Conservation (phyloP, 2,888 invertebrate genomes). For the Folsomia manolachei region DNA sequence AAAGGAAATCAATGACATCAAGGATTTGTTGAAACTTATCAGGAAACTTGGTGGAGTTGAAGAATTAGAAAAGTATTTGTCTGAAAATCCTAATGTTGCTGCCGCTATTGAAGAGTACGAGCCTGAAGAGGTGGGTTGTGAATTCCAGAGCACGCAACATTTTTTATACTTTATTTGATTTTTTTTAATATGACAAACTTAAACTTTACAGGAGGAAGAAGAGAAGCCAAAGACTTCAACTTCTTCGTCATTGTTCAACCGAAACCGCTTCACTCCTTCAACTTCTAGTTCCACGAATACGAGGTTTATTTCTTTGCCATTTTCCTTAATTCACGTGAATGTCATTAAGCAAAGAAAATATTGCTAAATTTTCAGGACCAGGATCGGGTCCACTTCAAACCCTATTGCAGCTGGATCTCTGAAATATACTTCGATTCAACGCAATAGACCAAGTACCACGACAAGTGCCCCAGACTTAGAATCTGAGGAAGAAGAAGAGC, state of each 20-base stretch:
- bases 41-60: constrained; percentile 68
- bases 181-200: background rate
- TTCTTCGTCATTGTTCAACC: constrained; percentile 29
- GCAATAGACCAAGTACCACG: constrained; percentile 31
- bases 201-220: constrained; percentile 20
- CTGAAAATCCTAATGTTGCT: constrained; percentile 49
- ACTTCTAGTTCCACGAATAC: constrained; percentile 18
- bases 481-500: constrained; percentile 25
- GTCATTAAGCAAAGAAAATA: background rate
- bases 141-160: too few relatives aligned
- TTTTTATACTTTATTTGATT: too few relatives aligned
- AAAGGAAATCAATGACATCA: constrained; percentile 48
- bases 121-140: constrained; percentile 11
- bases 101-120: constrained; percentile 37
- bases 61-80: constrained; percentile 65
- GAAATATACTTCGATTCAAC: constrained; percentile 46
- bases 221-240: constrained; percentile 29
- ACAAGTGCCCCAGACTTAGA: constrained; percentile 29
- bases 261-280: constrained; percentile 41
- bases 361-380: background rate
- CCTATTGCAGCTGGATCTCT: constrained; percentile 21
- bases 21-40: constrained; percentile 46
- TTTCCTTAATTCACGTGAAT: background rate
- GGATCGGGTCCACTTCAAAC: constrained; percentile 15
- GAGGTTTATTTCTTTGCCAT: background rate